Evolutionary conservation across 2,113 vertebrate species (phyloP), one percentile per base, ranked within the genome.

Genomic region (Helogale parvula): DNA sequence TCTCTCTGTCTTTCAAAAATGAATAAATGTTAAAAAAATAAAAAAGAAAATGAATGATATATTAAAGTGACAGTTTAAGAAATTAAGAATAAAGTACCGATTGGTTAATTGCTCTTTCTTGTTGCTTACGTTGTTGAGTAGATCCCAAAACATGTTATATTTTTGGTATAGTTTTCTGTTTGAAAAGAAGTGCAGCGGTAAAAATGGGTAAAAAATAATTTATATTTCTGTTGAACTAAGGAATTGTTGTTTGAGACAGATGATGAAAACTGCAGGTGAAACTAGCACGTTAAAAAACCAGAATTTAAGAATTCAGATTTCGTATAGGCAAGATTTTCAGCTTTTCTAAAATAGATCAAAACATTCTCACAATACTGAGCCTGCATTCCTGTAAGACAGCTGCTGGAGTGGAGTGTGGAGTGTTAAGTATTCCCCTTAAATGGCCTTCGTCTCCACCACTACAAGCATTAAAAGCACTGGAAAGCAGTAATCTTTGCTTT

Each of bases 311-410:
- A 89, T 68, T 82, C 27, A 65, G 38, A 77, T 89, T 96, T 95
- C n/a, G 52, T 74, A 47, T 19, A 63, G 89, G 27, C 72, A 88
- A 21, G 77, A 94, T 92, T 89, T 95, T 88, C 19, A 92, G 6
- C 65, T 80, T 97, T n/a, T 90, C 47, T 92, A 86, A 92, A 87
- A 45, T 93, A 90, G 74, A 87, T 86, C 1, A 89, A 72, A 79
- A 72, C 72, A 86, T 93, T 72, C 47, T 82, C 7, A 17, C 54
- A 88, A 65, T 76, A 74, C 60, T 65, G 88, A 87, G 14, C 33
- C 31, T 97, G 47, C 15, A 7, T 92, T 93, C 25, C 41, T 90
- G 19, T 7, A 93, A 63, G 52, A 45, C 29, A 83, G 23, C 77
- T 86, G 21, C 90, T 85, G 8, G 54, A 65, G 50, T 83, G 47